A percentile compares a stretch with the other conserved stretches of the same genome.
phyloP scores from a whole-genome alignment of 2,113 vertebrate species.

The Salvelinus namaycush region DNA sequence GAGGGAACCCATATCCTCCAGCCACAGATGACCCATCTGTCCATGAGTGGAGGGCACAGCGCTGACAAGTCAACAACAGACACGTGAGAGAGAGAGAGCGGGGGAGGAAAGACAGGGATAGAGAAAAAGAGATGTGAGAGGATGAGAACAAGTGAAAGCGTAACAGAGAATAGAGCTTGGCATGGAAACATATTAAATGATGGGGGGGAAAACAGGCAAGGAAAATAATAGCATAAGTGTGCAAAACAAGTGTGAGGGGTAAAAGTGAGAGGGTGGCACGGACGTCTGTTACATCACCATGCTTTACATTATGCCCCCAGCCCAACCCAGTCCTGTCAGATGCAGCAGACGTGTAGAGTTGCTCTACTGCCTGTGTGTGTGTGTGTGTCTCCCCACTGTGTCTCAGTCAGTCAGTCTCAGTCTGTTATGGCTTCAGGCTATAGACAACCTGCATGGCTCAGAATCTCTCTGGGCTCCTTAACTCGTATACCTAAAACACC shows the following conservation, averaged over 20 bases:
- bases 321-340: too few species aligned
- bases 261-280: conserved; percentile 21
- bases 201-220: background rate
- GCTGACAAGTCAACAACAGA: conserved; percentile 40
- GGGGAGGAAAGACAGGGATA: conserved; percentile 34
- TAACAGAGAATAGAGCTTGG: background rate
- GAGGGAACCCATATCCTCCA: conserved; percentile 40
- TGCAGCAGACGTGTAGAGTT: too few species aligned
- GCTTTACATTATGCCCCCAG: conserved; percentile 18
- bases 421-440: conserved; percentile 11
- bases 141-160: conserved; percentile 14
- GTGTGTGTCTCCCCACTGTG: background rate
- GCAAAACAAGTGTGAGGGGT: background rate
- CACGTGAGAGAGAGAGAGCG: conserved; percentile 44
- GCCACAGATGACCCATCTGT: conserved; percentile 54
- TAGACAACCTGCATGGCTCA: conserved; percentile 4
- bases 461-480: conserved; percentile 35
- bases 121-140: conserved; percentile 29
- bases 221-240: conserved; percentile 23
- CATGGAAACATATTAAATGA: background rate
- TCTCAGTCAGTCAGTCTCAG: background rate
- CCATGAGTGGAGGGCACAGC: conserved; percentile 2
- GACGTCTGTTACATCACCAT: conserved; percentile 53
- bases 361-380: background rate
- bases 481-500: conserved; percentile 3